A percentile compares a stretch with the other conserved stretches of the same genome.
Evolutionary conservation across 2,888 invertebrate species (phyloP).

Genomic region (Diaprepes abbreviatus): DNA sequence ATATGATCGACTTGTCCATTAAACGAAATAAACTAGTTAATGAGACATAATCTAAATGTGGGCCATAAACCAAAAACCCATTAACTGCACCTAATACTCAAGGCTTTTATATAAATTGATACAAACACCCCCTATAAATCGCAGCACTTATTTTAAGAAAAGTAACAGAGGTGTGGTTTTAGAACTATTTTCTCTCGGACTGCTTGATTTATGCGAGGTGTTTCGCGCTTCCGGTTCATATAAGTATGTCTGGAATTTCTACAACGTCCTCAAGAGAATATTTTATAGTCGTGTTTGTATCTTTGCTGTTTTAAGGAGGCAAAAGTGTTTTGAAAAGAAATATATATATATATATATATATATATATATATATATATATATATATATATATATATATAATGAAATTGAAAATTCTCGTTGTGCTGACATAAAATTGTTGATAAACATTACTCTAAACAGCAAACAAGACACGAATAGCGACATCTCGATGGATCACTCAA

Average conservation of each 20-base stretch:
- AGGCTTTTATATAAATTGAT: slow-evolving; percentile 47
- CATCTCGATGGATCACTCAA: too few relatives aligned
- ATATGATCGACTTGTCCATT: too few relatives aligned
- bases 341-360: too few relatives aligned
- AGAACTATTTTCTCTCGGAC: slow-evolving; percentile 36
- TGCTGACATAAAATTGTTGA: too few relatives aligned
- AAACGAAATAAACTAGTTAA: too few relatives aligned
- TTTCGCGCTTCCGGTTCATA: slow-evolving; percentile 27
- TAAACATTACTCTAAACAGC: too few relatives aligned
- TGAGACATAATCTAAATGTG: too few relatives aligned
- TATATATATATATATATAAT: too few relatives aligned
- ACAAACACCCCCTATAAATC: slow-evolving; percentile 54
- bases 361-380: too few relatives aligned
- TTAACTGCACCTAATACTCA: slow-evolving; percentile 36
- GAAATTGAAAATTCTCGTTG: too few relatives aligned
- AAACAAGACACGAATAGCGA: too few relatives aligned
- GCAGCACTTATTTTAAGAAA: slow-evolving; percentile 55
- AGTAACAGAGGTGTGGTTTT: slow-evolving; percentile 55
- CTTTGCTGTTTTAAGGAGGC: background rate
- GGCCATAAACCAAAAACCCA: slow-evolving; percentile 21
- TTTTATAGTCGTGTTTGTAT: slow-evolving; percentile 10
- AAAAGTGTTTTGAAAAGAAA: background rate
- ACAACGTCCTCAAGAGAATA: slow-evolving; percentile 11
- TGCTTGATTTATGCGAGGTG: slow-evolving; percentile 30
- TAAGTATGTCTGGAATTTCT: slow-evolving; percentile 23